Evolutionary conservation across 2,113 vertebrate species (phyloP).

Genomic region (Mugil cephalus): DNA sequence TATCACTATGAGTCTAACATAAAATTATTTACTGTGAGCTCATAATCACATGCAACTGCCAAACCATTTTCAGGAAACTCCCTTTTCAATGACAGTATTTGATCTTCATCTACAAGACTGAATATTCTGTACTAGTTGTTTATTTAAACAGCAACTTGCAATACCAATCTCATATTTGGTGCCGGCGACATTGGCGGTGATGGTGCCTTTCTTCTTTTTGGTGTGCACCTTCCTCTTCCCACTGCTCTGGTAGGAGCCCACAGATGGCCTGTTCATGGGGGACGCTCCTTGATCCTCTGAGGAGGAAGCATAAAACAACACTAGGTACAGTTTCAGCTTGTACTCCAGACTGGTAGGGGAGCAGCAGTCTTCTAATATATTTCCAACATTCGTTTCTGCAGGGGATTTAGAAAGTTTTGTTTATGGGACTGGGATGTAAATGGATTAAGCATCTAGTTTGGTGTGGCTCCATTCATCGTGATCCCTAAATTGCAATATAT

Average conservation of each 20-base stretch:
- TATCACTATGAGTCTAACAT: not conserved
- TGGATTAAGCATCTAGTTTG: conserved; percentile 42
- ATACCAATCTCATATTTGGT: conserved; percentile 99
- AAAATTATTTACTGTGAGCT: conserved; percentile 1
- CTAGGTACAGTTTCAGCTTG: conserved; percentile 62
- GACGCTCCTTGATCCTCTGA: conserved; percentile 90
- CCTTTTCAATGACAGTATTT: conserved; percentile 11
- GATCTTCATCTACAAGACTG: not conserved
- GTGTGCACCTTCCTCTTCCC: conserved; percentile 91
- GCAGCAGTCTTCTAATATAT: conserved; percentile 29
- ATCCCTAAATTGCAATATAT: conserved; percentile 37
- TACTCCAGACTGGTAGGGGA: conserved; percentile 23
- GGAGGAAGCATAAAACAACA: conserved; percentile 64
- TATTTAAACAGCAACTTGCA: not conserved
- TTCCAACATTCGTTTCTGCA: conserved; percentile 47
- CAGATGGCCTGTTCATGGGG: conserved; percentile 86
- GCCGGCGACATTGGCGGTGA: conserved; percentile 92
- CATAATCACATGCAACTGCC: not conserved
- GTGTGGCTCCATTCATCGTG: conserved; percentile 36
- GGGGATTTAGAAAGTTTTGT: conserved; percentile 57
- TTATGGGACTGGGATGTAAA: conserved; percentile 46
- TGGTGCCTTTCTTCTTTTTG: conserved; percentile 94
- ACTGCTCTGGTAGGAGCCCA: conserved; percentile 87
- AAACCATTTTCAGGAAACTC: not conserved
- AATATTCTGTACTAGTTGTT: too few relatives aligned